Base-by-base conservation (phyloP, 2,888 invertebrate species). In the Volucella inanis region DNA sequence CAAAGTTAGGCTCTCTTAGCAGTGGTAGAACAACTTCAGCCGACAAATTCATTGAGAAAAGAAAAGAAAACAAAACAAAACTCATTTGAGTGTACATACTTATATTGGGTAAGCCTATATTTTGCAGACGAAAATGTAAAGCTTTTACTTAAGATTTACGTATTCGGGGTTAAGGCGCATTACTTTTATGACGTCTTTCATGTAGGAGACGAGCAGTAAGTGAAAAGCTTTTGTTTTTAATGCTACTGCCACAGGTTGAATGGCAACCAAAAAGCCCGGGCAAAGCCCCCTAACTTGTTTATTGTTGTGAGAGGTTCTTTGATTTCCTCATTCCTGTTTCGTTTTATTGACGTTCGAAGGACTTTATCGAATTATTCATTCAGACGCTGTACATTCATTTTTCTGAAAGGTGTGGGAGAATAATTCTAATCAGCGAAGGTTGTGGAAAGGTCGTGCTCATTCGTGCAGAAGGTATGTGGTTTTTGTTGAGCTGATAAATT, bases 281-380 rank as follows among this genome's bases (percentile, higher is more conserved):
- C 8, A 59, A 47, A 18, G 49, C 47, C 18, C 31, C 50, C 43
- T 31, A 71, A 54, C 55, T 71, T 62, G 75, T 65, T 72, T 83
- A 39, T 50, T 64, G 41, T 52, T 64, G 74, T 59, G 68, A 50
- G 61, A 43, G 50, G 50, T 52, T 41, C 14, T 72, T 55, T 45
- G 12, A 64, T 47, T 38, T 59, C 45, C 43, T 39, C 15, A 64
- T 47, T 38, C 52, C 45, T 38, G 64, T 71, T 49, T 22, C 9
- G 12, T 57, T 45, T 50, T 57, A 45, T 64, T 65, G 61, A 43
- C 18, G 12, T 15, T 59, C 18, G 62, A 67, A 50, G 67, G 57
- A 78, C 52, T 61, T 45, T 38, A 49, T 61, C 38, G 18, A 67
- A 77, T 83, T 72, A 77, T 74, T 78, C 61, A 83, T 68, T 45